Conservation (phyloP, 2,113 vertebrate species). For the Apteryx mantelli region DNA sequence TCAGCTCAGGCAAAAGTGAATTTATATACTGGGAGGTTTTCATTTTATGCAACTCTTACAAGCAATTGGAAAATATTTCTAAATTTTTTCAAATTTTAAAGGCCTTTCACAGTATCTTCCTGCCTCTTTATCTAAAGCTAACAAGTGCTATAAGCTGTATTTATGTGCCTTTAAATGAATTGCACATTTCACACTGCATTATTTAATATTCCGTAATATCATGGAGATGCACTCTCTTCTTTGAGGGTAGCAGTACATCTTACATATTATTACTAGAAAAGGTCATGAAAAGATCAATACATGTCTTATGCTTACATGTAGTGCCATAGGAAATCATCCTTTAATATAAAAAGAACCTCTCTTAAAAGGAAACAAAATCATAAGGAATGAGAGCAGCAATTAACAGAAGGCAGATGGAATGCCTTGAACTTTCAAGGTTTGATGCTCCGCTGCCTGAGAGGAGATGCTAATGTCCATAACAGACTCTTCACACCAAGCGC, state of each 20-base stretch:
- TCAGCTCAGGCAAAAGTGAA: neutral
- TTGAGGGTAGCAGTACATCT: conserved; percentile 18
- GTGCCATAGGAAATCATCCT: conserved; percentile 37
- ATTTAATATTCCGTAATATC: conserved; percentile 7
- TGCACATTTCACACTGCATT: neutral
- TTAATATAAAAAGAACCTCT: neutral
- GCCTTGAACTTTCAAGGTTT: conserved; percentile 38
- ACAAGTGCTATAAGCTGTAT: neutral
- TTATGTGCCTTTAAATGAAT: neutral
- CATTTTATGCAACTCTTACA: neutral
- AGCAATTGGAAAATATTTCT: neutral
- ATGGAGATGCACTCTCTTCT: conserved; percentile 9
- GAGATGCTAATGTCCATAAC: conserved; percentile 9
- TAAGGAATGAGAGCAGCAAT: conserved; percentile 41
- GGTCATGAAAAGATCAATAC: conserved; percentile 60
- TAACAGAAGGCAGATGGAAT: conserved; percentile 52
- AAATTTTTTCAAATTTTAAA: neutral
- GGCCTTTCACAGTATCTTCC: neutral
- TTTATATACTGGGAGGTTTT: neutral
- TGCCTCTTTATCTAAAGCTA: neutral
- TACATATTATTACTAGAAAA: conserved; percentile 49
- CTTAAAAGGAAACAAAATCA: conserved; percentile 25
- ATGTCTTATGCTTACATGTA: conserved; percentile 32
- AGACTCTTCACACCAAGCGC: conserved; percentile 7
- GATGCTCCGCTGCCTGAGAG: conserved; percentile 14